Conservation (phyloP, 2,888 invertebrate genomes). For the Agrenia bidenticulata region DNA sequence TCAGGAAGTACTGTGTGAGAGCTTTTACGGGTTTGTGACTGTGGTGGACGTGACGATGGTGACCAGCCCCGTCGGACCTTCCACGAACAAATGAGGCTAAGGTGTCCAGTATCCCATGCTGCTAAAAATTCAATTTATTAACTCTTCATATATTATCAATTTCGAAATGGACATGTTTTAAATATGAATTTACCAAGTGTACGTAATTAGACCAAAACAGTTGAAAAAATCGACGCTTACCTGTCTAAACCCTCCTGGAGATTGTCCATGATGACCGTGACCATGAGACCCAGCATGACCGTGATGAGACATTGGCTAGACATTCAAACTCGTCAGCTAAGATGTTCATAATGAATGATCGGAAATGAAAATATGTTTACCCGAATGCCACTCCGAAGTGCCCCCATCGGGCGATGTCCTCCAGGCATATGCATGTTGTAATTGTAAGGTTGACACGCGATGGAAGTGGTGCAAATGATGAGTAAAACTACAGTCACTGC, state of each 20-base stretch:
- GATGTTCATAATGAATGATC: no score
- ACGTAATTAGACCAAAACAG: neutral
- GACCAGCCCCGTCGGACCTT: conserved; percentile 19
- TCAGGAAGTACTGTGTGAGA: conserved; percentile 21
- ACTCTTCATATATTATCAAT: neutral
- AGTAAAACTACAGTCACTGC: no score
- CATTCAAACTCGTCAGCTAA: no score
- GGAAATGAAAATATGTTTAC: no score
- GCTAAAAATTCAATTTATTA: neutral
- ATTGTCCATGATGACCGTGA: neutral
- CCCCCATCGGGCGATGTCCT: no score
- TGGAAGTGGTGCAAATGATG: no score
- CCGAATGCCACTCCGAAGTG: no score
- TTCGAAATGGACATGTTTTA: conserved; percentile 4
- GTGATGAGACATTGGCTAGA: no score
- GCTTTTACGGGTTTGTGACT: conserved; percentile 13
- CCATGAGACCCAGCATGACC: neutral
- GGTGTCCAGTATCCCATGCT: conserved; percentile 24
- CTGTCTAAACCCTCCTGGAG: no score
- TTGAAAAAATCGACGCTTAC: neutral
- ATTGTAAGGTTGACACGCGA: no score
- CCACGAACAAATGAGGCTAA: neutral
- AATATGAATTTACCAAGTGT: conserved; percentile 5
- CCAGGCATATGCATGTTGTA: no score
- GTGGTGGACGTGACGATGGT: conserved; percentile 24